Percentiles rank a stretch among this genome's conserved stretches.
These are phyloP conservation scores for Azemiops feae DNA, from an alignment of 2,113 vertebrate species.

Conservation along the genomic window DNA sequence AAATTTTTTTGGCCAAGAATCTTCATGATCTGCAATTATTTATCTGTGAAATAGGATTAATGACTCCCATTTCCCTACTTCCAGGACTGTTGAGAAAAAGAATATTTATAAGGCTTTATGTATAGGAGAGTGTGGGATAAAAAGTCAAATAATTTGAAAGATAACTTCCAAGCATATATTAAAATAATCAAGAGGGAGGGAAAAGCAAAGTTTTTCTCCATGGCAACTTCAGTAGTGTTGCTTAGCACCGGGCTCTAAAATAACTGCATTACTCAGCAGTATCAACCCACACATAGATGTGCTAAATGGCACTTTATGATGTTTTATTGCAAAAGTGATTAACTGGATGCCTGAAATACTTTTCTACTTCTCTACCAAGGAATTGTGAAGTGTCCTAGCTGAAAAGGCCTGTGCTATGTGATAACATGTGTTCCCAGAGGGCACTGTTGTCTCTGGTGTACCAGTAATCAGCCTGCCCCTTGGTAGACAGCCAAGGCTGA, in stretches of 20 bases:
- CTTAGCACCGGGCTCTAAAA: slow-evolving; percentile 71
- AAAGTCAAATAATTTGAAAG: neutral
- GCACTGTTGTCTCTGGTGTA: neutral
- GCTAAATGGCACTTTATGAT: slow-evolving; percentile 61
- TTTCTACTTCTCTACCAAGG: neutral
- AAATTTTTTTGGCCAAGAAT: neutral
- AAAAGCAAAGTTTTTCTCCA: slow-evolving; percentile 58
- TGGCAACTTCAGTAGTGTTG: slow-evolving; percentile 60
- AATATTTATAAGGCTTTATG: neutral
- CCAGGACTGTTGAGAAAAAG: neutral
- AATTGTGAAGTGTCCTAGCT: neutral
- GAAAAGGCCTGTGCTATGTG: too few relatives aligned
- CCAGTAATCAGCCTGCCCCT: neutral
- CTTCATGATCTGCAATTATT: neutral
- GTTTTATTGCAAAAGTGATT: slow-evolving; percentile 55
- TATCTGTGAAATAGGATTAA: neutral
- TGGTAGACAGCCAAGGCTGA: neutral
- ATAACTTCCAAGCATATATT: slow-evolving; percentile 10
- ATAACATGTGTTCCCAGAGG: neutral
- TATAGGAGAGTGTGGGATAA: neutral
- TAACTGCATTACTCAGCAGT: slow-evolving; percentile 64
- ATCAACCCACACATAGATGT: slow-evolving; percentile 64
- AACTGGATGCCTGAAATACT: slow-evolving; percentile 61
- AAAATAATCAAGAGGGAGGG: slow-evolving; percentile 34
- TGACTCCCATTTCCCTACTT: neutral